Percentiles rank a stretch among this genome's conserved stretches.
These are phyloP conservation scores for Ictalurus furcatus DNA, from an alignment of 2,113 vertebrate genomes.

Conservation along the genomic window DNA sequence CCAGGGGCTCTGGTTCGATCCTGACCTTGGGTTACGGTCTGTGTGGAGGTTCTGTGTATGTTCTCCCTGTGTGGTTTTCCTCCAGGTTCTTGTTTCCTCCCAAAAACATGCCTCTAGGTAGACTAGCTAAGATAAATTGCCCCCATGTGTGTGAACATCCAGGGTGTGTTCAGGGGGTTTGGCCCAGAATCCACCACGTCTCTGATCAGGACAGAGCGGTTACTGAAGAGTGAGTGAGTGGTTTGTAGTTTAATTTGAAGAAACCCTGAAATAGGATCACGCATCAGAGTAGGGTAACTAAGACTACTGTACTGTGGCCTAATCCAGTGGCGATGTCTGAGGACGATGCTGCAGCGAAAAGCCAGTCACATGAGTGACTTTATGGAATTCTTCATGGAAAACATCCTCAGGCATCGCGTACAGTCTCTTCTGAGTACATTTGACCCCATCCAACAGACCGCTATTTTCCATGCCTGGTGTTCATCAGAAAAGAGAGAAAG, in stretches of 20 bases:
- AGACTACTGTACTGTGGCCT: neutral
- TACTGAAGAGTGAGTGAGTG: neutral
- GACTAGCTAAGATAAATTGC: neutral
- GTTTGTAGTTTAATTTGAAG: neutral
- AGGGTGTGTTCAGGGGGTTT: neutral
- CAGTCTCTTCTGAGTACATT: neutral
- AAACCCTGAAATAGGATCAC: neutral
- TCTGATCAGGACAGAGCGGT: neutral
- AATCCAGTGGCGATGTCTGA: neutral
- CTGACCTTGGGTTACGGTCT: neutral
- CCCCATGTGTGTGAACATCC: neutral
- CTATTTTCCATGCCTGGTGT: conserved; percentile 21
- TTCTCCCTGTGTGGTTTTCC: too few relatives aligned
- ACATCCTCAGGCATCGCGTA: neutral
- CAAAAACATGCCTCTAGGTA: neutral
- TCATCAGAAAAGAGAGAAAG: conserved; percentile 9
- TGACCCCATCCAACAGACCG: neutral
- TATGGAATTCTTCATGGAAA: neutral
- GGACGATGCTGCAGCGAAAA: neutral
- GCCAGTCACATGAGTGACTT: neutral
- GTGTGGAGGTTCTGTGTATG: neutral
- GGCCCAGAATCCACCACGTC: neutral
- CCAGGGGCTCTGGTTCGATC: neutral
- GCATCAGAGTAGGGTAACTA: too few relatives aligned
- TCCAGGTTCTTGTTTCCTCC: neutral